These are phyloP conservation scores for Drosophila auraria DNA, from an alignment of 1,140 invertebrate species.

Conservation along the genomic window DNA sequence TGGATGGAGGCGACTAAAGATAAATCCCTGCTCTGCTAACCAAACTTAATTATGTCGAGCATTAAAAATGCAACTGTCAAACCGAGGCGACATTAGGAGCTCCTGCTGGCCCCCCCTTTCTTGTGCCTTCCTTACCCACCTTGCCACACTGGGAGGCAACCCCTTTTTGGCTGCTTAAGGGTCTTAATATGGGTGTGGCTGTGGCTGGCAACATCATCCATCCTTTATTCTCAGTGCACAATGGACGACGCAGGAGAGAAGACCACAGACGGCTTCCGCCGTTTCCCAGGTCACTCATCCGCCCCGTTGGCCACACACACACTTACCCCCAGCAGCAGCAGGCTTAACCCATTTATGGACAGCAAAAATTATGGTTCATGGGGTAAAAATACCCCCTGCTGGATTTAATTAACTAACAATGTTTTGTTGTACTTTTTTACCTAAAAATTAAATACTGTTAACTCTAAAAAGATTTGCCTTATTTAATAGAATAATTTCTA, in stretches of 20 bases:
- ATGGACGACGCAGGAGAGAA: slow-evolving; percentile 47
- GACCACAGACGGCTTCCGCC: slow-evolving; percentile 25
- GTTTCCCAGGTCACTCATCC: slow-evolving; percentile 31
- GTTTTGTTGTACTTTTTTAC: not conserved
- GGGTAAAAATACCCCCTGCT: not conserved
- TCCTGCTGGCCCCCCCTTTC: not conserved
- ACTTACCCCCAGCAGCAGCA: not conserved
- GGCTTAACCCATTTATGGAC: not conserved
- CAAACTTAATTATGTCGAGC: slow-evolving; percentile 81
- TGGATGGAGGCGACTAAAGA: slow-evolving; percentile 23
- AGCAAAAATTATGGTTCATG: no score
- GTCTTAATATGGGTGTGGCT: slow-evolving; percentile 33
- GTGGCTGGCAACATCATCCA: slow-evolving; percentile 54
- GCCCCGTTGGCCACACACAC: slow-evolving; percentile 37
- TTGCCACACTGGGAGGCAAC: not conserved
- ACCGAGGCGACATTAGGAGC: slow-evolving; percentile 53
- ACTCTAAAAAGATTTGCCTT: no score
- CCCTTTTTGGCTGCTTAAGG: slow-evolving; percentile 51
- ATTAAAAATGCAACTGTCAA: slow-evolving; percentile 83
- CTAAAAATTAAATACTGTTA: no score
- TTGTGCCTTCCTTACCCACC: not conserved
- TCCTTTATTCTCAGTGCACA: slow-evolving; percentile 69
- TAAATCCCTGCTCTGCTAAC: slow-evolving; percentile 53
- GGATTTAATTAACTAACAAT: not conserved
- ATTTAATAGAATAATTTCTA: not conserved